Percentiles rank a stretch among this genome's conserved stretches.
Conservation (phyloP, 1,140 invertebrate genomes). For the Drosophila subpulchrella region DNA sequence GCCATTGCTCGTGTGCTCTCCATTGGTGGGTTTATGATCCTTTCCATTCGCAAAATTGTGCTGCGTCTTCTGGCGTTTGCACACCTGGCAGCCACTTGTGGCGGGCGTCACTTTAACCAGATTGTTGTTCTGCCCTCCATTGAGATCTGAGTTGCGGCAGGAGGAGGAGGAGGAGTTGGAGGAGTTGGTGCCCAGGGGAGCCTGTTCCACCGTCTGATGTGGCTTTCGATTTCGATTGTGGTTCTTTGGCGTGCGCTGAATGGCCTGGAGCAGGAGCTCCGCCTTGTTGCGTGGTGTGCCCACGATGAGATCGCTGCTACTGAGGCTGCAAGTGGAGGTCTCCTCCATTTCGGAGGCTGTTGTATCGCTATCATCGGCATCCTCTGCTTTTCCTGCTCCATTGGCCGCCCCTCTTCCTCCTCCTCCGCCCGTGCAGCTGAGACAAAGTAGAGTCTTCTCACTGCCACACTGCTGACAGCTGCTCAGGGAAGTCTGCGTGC, state of each 20-base stretch:
- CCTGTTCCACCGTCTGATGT: conserved; percentile 22
- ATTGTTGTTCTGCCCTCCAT: conserved; percentile 57
- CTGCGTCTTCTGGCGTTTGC: conserved; percentile 83
- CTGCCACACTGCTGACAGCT: conserved; percentile 77
- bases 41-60: conserved; percentile 59
- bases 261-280: conserved; percentile 81
- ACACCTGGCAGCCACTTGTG: conserved; percentile 70
- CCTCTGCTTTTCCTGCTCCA: not conserved
- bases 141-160: conserved; percentile 25
- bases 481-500: conserved; percentile 76
- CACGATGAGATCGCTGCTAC: conserved; percentile 75
- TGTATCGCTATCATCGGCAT: conserved; percentile 31
- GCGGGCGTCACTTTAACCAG: conserved; percentile 33
- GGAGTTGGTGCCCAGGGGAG: not conserved
- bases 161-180: not conserved
- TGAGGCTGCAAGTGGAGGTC: conserved; percentile 64
- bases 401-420: not conserved
- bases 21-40: conserved; percentile 9
- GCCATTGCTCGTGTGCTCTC: conserved; percentile 14
- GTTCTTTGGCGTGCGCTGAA: conserved; percentile 82
- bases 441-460: conserved; percentile 78
- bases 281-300: conserved; percentile 79
- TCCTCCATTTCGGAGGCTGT: conserved; percentile 74
- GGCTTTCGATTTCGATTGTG: conserved; percentile 27
- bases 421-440: conserved; percentile 62